phyloP scores from a whole-genome alignment of 2,888 invertebrate species.

The Kuschelorhynchus macadamiae region DNA sequence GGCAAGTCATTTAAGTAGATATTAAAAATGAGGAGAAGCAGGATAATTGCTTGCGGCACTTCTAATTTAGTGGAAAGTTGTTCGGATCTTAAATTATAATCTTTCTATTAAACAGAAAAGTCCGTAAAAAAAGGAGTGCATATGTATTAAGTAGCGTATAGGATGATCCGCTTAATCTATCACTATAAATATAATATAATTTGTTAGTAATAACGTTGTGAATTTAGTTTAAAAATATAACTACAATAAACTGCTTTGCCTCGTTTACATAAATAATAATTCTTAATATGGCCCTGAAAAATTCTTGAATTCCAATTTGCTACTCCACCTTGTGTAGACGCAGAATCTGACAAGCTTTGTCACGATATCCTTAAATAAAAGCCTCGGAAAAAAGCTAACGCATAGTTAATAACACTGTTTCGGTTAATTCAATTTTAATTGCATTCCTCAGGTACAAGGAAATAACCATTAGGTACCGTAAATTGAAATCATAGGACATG shows the following conservation, averaged over 20 bases:
- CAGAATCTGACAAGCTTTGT: slow-evolving; percentile 5
- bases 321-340: slow-evolving; percentile 10
- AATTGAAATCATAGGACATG: slow-evolving; percentile 41
- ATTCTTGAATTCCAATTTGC: slow-evolving; percentile 3
- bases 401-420: slow-evolving; percentile 43
- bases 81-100: no score
- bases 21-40: no score
- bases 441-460: slow-evolving; percentile 33
- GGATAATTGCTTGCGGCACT: no score
- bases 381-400: slow-evolving; percentile 31
- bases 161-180: no score
- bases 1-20: no score
- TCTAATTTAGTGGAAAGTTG: no score
- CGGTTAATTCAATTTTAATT: slow-evolving; percentile 45
- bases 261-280: background rate
- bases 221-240: background rate
- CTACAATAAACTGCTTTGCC: background rate
- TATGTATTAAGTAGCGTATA: no score
- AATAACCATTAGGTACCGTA: slow-evolving; percentile 34
- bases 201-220: no score
- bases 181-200: no score
- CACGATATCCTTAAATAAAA: slow-evolving; percentile 39
- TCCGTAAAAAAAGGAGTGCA: no score
- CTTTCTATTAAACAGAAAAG: no score
- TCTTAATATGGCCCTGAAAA: background rate